Evolutionary conservation across 2,113 vertebrate genomes (phyloP).

Genomic region (Poecile atricapillus): DNA sequence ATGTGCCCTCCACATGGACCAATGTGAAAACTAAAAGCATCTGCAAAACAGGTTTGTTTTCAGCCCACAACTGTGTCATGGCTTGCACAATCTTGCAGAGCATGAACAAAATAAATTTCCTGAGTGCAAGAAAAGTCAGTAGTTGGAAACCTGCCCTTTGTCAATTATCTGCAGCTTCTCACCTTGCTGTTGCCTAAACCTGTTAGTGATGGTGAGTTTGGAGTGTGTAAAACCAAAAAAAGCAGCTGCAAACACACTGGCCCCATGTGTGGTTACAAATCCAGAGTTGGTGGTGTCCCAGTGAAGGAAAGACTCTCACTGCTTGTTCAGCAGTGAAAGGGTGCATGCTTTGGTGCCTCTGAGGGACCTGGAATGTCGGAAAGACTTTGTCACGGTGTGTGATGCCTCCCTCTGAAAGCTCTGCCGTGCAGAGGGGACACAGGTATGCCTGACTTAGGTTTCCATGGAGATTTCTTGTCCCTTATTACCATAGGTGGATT

Average conservation of each 20-base stretch:
- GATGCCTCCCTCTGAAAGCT: neutral
- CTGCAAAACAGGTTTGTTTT: neutral
- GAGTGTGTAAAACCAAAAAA: neutral
- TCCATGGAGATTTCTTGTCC: constrained; percentile 61
- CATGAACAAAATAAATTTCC: neutral
- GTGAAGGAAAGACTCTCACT: neutral
- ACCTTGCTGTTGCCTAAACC: neutral
- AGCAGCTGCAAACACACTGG: neutral
- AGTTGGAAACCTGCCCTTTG: neutral
- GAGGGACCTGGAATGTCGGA: neutral
- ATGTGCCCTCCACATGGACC: neutral
- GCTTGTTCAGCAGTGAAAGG: neutral
- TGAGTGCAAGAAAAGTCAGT: neutral
- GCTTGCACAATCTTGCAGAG: neutral
- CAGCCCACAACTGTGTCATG: neutral
- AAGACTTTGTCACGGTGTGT: neutral
- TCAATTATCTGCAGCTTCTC: neutral
- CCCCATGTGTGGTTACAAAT: neutral
- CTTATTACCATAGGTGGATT: neutral
- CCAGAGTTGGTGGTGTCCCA: neutral
- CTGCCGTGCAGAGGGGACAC: neutral
- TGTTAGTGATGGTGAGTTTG: neutral
- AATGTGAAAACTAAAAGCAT: neutral
- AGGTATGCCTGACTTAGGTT: constrained; percentile 22
- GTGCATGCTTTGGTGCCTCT: neutral